Base-by-base conservation (phyloP, 2,888 invertebrate species). In the Anoplius nigerrimus region DNA sequence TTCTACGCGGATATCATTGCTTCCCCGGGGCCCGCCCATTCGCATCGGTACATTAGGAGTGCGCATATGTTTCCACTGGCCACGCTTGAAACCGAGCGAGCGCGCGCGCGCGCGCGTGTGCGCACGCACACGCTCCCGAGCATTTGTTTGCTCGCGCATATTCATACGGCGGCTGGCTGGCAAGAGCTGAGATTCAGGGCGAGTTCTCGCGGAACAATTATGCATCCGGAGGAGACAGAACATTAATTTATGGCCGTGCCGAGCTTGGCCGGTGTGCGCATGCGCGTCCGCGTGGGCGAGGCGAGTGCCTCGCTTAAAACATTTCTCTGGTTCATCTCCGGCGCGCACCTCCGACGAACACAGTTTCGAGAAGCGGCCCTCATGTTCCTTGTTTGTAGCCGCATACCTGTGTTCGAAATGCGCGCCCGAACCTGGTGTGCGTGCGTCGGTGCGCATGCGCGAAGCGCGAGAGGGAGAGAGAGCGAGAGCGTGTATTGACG, bases 321-420 rank as follows among this genome's bases (percentile, higher is more conserved):
- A 87, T 87, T 87, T 87, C 87, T 87, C 87, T 86, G 84, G 86
- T 86, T 87, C 86, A 83, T 78, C 81, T 75, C 81, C 77, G 72
- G 76, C 79, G 79, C 71, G 69, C 72, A 70, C 78, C 81, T 77
- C 74, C 73, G 76, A 77, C 78, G 74, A 75, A 72, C 72, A 60
- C 62, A 48, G 20, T 21, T 20, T 61, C 75, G 74, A 78, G 78
- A 76, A 76, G 79, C 80, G 80, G 71, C 75, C 74, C 78, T 6
- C 82, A 84, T 87, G 86, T 87, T 86, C 85, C 87, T 87, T 87
- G 86, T 87, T 87, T 86, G 87, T 87, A 87, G 84, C 84, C 86
- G 82, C 85, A 85, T 85, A 80, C 78, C 81, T 78, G 80, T 75
- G 71, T 64, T 72, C 67, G 67, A 72, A 77, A 48, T 48, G 42